Evolutionary conservation across 2,797 vertebrate genomes (phyloP), one percentile per base, ranked within the genome.

Genomic region (Champsocephalus gunnari): DNA sequence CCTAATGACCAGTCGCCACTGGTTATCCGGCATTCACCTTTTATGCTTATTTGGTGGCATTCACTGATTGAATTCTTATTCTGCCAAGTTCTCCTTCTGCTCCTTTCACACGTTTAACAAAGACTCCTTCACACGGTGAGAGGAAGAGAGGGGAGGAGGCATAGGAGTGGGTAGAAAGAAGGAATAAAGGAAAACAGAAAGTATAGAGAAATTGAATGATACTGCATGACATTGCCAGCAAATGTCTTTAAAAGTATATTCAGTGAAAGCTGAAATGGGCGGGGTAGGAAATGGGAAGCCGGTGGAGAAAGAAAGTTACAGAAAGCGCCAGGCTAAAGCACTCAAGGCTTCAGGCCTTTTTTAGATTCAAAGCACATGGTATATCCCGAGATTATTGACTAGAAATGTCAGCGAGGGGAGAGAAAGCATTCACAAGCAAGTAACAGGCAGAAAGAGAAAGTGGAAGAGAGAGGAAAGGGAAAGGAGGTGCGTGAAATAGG

Each of bases 361-460:
- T 91, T 73, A 84, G 81, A 93, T 92, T 92, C 90, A 90, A 87
- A 84, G 79, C 84, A 88, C 83, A 89, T 21, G 10, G 73, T 88
- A 82, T 89, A 92, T 77, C 87, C 87, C 14, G 38, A 91, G 90
- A 93, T 94, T 93, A 92, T 87, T 90, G 89, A 92, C 82, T 85
- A 71, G 82, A 91, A 93, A 94, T 91, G 90, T 93, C 91, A 92
- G 81, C 51, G 28, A 73, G 75, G 77, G 73, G 38, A 80, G 66
- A 59, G 65, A 78, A 69, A 59, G 73, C 68, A 85, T 85, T 85
- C 70, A 75, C 45, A 45, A 63, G 56, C 63, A 74, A 51, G 66
- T 60, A 45, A 53, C 45, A 12, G 56, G 47, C 60, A 45, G 51
- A 67, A 55, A 41, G 48, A 65, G 43, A 14, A 57, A 54, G 24